phyloP scores from a whole-genome alignment of 2,888 invertebrate species.

The Chrysolina americana region DNA sequence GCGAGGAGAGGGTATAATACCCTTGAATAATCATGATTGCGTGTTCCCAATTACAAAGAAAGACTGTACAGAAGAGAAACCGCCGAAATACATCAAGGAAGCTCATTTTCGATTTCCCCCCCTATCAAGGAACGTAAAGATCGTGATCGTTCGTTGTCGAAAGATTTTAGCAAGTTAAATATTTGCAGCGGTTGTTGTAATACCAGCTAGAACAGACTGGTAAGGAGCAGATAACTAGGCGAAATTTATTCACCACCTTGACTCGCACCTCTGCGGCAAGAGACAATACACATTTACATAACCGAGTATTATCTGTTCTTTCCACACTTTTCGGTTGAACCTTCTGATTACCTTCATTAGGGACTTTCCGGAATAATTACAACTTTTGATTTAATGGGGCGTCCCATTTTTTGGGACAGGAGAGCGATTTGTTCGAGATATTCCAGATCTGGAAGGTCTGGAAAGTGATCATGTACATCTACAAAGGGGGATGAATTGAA shows the following conservation, averaged over 20 bases:
- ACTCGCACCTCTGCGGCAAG: constrained; percentile 62
- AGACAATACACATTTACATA: constrained; percentile 67
- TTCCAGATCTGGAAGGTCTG: too few relatives aligned
- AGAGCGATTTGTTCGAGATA: neutral
- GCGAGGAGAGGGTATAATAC: too few relatives aligned
- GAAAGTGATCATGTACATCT: too few relatives aligned
- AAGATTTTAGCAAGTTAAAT: constrained; percentile 65
- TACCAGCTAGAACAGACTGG: constrained; percentile 55
- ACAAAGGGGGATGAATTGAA: too few relatives aligned
- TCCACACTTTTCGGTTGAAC: constrained; percentile 51
- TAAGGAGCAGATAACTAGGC: constrained; percentile 62
- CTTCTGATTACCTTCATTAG: constrained; percentile 51
- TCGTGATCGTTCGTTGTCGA: constrained; percentile 32
- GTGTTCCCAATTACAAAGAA: too few relatives aligned
- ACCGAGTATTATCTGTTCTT: constrained; percentile 64
- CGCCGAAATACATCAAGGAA: neutral
- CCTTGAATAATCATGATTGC: too few relatives aligned
- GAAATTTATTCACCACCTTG: constrained; percentile 65
- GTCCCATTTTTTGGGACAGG: neutral
- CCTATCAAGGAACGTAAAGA: neutral
- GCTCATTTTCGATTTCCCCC: neutral
- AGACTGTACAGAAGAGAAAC: too few relatives aligned
- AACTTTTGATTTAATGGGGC: constrained; percentile 40
- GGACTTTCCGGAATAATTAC: constrained; percentile 43
- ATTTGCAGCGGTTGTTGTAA: constrained; percentile 62